Percentiles rank a stretch among this genome's conserved stretches.
These are phyloP conservation scores for Bimastos eiseni DNA, from an alignment of 2,888 invertebrate genomes.

Conservation along the genomic window DNA sequence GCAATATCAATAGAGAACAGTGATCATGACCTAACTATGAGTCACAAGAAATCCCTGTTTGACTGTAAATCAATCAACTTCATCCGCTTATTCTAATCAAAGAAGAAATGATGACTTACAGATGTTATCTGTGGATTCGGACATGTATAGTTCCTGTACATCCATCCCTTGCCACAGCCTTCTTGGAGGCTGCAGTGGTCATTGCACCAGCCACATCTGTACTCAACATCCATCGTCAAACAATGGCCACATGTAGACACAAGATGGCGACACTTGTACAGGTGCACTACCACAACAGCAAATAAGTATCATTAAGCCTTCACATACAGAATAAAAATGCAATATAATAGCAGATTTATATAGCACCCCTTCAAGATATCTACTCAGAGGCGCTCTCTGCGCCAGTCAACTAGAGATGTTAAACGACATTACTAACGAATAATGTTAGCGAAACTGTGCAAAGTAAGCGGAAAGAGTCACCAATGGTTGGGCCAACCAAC, in stretches of 20 bases:
- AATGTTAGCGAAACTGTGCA: too few species aligned
- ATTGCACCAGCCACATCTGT: conserved; percentile 93
- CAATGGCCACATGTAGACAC: conserved; percentile 97
- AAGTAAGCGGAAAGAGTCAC: too few species aligned
- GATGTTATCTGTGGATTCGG: conserved; percentile 83
- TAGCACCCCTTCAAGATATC: too few species aligned
- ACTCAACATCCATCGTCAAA: conserved; percentile 84
- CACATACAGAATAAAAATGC: background rate
- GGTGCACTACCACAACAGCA: conserved; percentile 55
- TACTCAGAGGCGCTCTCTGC: too few species aligned
- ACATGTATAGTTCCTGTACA: conserved; percentile 87
- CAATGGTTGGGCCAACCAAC: too few species aligned
- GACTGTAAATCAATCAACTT: background rate
- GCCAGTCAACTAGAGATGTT: too few species aligned
- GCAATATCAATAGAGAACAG: background rate
- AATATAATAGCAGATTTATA: too few species aligned
- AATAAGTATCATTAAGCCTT: background rate
- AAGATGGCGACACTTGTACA: conserved; percentile 83
- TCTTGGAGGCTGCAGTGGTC: conserved; percentile 80
- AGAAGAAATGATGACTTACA: conserved; percentile 44
- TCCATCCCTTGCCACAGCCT: conserved; percentile 77
- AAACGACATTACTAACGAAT: too few species aligned
- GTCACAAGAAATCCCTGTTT: background rate
- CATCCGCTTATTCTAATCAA: background rate
- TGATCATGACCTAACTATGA: background rate